Percentiles rank a stretch among this genome's conserved stretches.
Conservation (phyloP, 2,888 invertebrate species). For the Ophion costatus region DNA sequence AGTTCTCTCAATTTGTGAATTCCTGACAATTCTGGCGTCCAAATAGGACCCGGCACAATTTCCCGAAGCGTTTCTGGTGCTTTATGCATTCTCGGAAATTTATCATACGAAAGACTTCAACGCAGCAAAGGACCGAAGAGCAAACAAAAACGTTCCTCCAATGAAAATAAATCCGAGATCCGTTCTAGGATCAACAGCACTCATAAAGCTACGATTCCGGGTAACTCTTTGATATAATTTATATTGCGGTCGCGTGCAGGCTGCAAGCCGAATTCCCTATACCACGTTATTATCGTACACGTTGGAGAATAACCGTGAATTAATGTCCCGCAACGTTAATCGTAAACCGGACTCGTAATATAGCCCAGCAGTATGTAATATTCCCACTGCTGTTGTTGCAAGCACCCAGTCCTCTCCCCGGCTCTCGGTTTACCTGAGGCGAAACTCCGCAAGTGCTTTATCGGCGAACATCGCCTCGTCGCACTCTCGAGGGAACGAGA, state of each 20-base stretch:
- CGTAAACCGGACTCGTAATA: slow-evolving; percentile 47
- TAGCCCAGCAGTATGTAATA: slow-evolving; percentile 41
- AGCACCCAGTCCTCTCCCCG: slow-evolving; percentile 18
- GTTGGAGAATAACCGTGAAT: slow-evolving; percentile 53
- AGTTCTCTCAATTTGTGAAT: not conserved
- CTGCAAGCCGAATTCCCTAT: slow-evolving; percentile 17
- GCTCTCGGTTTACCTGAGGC: slow-evolving; percentile 39
- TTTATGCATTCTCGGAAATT: not conserved
- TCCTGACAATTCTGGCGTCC: not conserved
- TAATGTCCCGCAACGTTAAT: slow-evolving; percentile 61
- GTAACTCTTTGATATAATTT: slow-evolving; percentile 46
- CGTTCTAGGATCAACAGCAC: slow-evolving; percentile 19
- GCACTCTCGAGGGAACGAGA: slow-evolving; percentile 18
- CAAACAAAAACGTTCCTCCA: not conserved
- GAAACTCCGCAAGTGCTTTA: slow-evolving; percentile 58
- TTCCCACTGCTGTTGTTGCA: slow-evolving; percentile 44
- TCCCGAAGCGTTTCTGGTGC: not conserved
- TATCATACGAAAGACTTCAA: not conserved
- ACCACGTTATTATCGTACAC: slow-evolving; percentile 51
- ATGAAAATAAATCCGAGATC: not conserved
- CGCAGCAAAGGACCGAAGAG: not conserved
- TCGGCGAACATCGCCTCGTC: slow-evolving; percentile 33
- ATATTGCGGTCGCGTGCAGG: slow-evolving; percentile 25
- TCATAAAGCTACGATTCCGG: slow-evolving; percentile 28
- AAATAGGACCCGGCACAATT: not conserved